These are phyloP conservation scores for Meleagris gallopavo DNA, from an alignment of 2,113 vertebrate genomes.

Conservation along the genomic window DNA sequence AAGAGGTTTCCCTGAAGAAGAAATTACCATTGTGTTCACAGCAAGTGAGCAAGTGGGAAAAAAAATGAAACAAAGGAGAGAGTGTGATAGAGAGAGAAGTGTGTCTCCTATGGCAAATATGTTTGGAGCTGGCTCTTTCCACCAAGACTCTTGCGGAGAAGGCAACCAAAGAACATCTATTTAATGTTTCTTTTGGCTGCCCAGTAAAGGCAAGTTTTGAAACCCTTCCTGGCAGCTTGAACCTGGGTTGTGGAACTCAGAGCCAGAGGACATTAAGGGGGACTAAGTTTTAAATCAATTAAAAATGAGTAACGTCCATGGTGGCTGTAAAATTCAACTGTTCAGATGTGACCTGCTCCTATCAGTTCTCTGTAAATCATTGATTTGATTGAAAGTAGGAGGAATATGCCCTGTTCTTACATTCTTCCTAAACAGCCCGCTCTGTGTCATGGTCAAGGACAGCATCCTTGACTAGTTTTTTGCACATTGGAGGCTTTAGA, in stretches of 20 bases:
- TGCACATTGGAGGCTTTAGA: not conserved
- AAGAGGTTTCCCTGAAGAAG: not conserved
- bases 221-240: not conserved
- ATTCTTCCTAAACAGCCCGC: not conserved
- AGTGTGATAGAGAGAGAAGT: fast-evolving
- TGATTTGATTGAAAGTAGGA: not conserved
- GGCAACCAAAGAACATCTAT: not conserved
- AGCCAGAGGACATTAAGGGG: not conserved
- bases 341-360: not conserved
- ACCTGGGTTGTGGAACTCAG: not conserved
- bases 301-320: not conserved
- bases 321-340: not conserved
- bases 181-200: not conserved
- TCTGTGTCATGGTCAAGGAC: not conserved
- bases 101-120: not conserved
- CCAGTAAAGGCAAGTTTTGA: not conserved
- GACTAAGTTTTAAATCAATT: not conserved
- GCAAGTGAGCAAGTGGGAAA: not conserved
- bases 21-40: not conserved
- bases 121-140: not conserved
- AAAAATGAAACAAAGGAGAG: not conserved
- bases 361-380: not conserved
- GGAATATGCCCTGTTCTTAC: not conserved
- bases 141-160: not conserved
- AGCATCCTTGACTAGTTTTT: not conserved